These are phyloP conservation scores for Solea solea DNA, from an alignment of 2,113 vertebrate species.

Conservation along the genomic window DNA sequence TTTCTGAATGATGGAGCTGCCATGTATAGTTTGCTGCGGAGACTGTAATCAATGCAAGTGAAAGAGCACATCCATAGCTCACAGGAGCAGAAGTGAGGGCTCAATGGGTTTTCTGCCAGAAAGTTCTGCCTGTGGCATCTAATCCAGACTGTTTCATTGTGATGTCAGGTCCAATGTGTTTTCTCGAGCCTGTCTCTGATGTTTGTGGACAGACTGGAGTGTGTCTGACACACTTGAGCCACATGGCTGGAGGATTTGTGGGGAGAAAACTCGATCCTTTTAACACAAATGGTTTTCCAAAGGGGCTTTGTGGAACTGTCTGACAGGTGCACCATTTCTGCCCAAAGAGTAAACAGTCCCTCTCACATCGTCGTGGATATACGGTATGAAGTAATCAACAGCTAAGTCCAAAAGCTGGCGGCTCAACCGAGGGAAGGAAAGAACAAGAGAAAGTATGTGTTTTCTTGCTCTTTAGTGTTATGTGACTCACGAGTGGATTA, in stretches of 20 bases:
- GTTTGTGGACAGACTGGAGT: slow-evolving; percentile 19
- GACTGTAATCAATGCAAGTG: neutral
- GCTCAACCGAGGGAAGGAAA: slow-evolving; percentile 4
- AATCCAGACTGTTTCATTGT: neutral
- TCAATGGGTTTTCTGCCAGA: neutral
- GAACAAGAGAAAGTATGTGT: slow-evolving; percentile 30
- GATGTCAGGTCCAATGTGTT: slow-evolving; percentile 1
- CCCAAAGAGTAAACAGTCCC: slow-evolving; percentile 24
- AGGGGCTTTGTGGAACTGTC: slow-evolving; percentile 25
- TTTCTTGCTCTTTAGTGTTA: slow-evolving; percentile 17
- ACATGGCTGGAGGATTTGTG: slow-evolving; percentile 15
- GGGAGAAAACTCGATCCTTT: slow-evolving; percentile 23
- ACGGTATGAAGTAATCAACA: slow-evolving; percentile 22
- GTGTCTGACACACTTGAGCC: slow-evolving; percentile 6
- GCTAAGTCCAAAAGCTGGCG: slow-evolving; percentile 8
- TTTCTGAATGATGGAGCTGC: slow-evolving; percentile 2
- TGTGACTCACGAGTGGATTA: slow-evolving; percentile 31
- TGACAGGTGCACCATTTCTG: slow-evolving; percentile 30
- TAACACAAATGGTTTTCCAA: slow-evolving; percentile 11
- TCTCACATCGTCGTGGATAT: slow-evolving; percentile 12
- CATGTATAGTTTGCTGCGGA: neutral
- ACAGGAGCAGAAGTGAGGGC: neutral
- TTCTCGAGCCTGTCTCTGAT: neutral
- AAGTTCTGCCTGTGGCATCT: neutral
- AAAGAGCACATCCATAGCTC: neutral